These are phyloP conservation scores for Plotosus lineatus DNA, from an alignment of 2,113 vertebrate genomes.

Conservation along the genomic window DNA sequence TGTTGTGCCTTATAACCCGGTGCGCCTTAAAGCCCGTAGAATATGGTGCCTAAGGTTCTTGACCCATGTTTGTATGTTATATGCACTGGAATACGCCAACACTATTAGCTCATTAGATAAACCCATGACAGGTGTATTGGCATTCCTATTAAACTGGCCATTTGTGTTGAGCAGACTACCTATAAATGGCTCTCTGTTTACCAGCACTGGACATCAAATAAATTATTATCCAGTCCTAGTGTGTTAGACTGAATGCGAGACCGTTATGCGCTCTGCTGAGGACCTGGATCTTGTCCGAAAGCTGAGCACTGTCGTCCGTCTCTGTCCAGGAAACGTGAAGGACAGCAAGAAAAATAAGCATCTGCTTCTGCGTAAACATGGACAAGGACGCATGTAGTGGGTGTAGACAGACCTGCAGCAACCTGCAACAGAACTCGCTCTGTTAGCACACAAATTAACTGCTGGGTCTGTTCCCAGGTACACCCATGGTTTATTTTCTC, in stretches of 20 bases:
- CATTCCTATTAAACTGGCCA: constrained; percentile 6
- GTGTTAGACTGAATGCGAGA: not conserved
- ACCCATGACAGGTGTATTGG: not conserved
- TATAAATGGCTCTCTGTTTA: not conserved
- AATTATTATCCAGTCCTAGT: not conserved
- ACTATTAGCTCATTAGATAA: not conserved
- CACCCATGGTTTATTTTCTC: constrained; percentile 16
- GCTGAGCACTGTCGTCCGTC: not conserved
- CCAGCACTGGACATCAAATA: not conserved
- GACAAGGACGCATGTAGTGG: constrained; percentile 14
- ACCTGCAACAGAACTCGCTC: constrained; percentile 60
- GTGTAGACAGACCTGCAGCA: constrained; percentile 59
- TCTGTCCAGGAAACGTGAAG: constrained; percentile 28
- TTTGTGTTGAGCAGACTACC: no score
- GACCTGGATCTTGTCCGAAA: constrained; percentile 14
- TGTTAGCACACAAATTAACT: constrained; percentile 25
- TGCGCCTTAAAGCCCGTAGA: no score
- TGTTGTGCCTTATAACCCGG: no score
- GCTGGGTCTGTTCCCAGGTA: constrained; percentile 6
- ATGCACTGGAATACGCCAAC: not conserved
- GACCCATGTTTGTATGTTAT: not conserved
- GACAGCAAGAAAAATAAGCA: constrained; percentile 7
- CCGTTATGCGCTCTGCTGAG: not conserved
- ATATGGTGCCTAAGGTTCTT: no score
- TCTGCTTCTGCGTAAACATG: constrained; percentile 27